phyloP scores from a whole-genome alignment of 2,888 invertebrate genomes.

The Andricus quercusramuli region DNA sequence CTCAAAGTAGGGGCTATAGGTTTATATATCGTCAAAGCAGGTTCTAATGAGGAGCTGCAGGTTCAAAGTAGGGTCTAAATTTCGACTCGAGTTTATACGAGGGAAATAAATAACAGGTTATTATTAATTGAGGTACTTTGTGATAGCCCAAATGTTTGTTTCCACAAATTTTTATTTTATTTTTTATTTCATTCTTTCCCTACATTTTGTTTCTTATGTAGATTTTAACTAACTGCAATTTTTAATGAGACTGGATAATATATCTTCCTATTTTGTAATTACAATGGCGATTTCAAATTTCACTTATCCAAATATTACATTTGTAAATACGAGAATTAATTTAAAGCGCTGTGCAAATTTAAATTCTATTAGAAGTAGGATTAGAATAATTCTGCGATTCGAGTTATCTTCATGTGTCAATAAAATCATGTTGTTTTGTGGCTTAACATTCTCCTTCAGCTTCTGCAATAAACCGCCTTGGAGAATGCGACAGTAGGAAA shows the following conservation, averaged over 20 bases:
- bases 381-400: background rate
- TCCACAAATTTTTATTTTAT: background rate
- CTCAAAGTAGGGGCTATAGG: too few relatives aligned
- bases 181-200: background rate
- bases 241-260: too few relatives aligned
- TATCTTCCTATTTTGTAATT: too few relatives aligned
- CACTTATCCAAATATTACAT: background rate
- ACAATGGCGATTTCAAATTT: background rate
- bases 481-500: conserved; percentile 55
- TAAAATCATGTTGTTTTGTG: background rate
- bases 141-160: background rate
- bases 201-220: background rate
- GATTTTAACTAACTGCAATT: too few relatives aligned
- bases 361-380: background rate
- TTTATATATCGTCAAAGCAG: too few relatives aligned
- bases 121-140: background rate
- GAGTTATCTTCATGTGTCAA: background rate
- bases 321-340: background rate
- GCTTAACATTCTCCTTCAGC: background rate
- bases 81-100: too few relatives aligned
- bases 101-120: background rate
- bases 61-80: too few relatives aligned
- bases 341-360: background rate
- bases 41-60: too few relatives aligned
- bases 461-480: conserved; percentile 37